Conservation (phyloP, 1,140 invertebrate species). For the Megathymus violae region DNA sequence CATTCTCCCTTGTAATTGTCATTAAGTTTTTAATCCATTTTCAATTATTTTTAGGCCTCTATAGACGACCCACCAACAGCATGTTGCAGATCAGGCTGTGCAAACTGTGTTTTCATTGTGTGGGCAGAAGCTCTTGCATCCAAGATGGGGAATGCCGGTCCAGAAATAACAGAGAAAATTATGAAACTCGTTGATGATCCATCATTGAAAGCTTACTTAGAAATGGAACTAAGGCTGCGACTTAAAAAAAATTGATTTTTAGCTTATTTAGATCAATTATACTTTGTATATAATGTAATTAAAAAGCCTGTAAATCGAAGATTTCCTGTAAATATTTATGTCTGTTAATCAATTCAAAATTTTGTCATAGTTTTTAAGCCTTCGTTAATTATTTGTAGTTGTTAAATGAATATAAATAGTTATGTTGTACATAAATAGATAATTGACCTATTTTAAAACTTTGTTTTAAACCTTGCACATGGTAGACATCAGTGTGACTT, state of each 20-base stretch:
- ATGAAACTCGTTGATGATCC: conserved; percentile 91
- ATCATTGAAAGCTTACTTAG: conserved; percentile 91
- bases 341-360: too few species aligned
- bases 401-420: too few species aligned
- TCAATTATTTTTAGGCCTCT: conserved; percentile 64
- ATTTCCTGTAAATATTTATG: too few species aligned
- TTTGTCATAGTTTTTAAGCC: too few species aligned
- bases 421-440: too few species aligned
- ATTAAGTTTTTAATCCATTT: neutral
- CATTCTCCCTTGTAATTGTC: too few species aligned
- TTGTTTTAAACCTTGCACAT: too few species aligned
- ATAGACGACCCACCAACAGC: conserved; percentile 87
- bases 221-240: conserved; percentile 88
- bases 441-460: too few species aligned
- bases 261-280: too few species aligned
- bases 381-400: too few species aligned
- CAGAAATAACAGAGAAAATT: conserved; percentile 89
- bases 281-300: neutral
- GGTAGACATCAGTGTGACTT: too few species aligned
- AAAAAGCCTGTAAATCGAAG: neutral
- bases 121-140: conserved; percentile 93
- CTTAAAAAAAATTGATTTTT: conserved; percentile 54
- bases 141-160: conserved; percentile 87
- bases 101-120: conserved; percentile 97
- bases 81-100: conserved; percentile 97